Evolutionary conservation across 92 coral and sea anemone genomes (phyloP).

Genomic region (Porites rus): DNA sequence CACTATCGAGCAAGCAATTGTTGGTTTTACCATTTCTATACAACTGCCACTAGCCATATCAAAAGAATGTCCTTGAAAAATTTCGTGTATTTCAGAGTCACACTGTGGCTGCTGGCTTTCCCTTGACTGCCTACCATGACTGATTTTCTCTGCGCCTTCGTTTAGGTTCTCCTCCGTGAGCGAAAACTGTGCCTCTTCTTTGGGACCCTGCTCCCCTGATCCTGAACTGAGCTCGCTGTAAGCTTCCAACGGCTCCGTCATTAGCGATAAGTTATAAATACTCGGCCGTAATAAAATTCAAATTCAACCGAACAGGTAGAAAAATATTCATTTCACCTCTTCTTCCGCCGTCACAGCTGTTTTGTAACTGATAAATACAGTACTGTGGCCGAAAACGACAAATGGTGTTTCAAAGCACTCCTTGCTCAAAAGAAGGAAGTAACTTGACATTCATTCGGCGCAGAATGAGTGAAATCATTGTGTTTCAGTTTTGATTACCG

Average conservation of each 20-base stretch:
- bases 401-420: too few relatives aligned
- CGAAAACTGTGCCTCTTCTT: neutral
- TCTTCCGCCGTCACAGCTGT: neutral
- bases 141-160: neutral
- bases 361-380: neutral
- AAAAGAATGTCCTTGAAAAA: neutral
- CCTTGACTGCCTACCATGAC: neutral
- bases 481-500: neutral
- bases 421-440: too few relatives aligned
- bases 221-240: neutral
- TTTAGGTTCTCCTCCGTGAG: neutral
- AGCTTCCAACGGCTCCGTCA: conserved; percentile 4
- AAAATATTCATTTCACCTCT: neutral
- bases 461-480: neutral
- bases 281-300: neutral
- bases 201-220: neutral
- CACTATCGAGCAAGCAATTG: conserved; percentile 15
- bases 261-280: neutral
- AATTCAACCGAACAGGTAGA: neutral
- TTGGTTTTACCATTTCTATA: neutral
- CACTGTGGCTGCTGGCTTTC: neutral
- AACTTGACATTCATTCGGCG: neutral
- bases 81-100: neutral
- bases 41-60: neutral
- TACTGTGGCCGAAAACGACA: too few relatives aligned